These are phyloP conservation scores for Pelobates fuscus DNA, from an alignment of 2,113 vertebrate genomes.

Conservation along the genomic window DNA sequence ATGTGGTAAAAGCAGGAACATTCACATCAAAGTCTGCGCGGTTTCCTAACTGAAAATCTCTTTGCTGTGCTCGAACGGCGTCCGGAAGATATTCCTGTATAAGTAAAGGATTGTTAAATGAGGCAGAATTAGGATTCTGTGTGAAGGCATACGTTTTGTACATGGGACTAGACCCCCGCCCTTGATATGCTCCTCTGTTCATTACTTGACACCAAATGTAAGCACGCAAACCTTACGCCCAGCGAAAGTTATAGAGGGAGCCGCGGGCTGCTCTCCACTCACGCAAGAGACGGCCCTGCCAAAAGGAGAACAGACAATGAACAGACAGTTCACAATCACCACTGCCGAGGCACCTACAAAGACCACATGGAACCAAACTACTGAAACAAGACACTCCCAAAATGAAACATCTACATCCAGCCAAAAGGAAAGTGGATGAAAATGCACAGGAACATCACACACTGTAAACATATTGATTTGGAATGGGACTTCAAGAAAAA, in stretches of 20 bases:
- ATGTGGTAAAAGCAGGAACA: background rate
- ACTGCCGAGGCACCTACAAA: background rate
- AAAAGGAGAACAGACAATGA: background rate
- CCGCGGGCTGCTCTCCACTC: background rate
- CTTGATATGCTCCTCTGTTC: constrained; percentile 24
- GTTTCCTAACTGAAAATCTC: constrained; percentile 69
- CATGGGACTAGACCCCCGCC: constrained; percentile 19
- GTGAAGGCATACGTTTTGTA: rapidly evolving
- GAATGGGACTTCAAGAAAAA: too few species aligned
- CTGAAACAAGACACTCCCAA: background rate
- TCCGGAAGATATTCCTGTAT: constrained; percentile 39
- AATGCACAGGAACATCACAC: too few species aligned
- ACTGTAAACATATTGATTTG: too few species aligned
- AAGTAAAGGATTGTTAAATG: constrained; percentile 43
- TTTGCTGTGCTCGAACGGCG: constrained; percentile 64
- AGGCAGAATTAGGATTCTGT: background rate
- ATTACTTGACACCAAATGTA: background rate
- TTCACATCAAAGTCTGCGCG: constrained; percentile 39
- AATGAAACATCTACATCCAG: too few species aligned
- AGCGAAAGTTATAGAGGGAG: background rate
- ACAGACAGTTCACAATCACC: background rate
- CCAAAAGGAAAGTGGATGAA: too few species aligned
- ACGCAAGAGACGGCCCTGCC: background rate
- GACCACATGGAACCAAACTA: background rate
- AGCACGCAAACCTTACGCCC: rapidly evolving